Base-by-base conservation (phyloP, 2,797 vertebrate species). In the Ataeniobius toweri region DNA sequence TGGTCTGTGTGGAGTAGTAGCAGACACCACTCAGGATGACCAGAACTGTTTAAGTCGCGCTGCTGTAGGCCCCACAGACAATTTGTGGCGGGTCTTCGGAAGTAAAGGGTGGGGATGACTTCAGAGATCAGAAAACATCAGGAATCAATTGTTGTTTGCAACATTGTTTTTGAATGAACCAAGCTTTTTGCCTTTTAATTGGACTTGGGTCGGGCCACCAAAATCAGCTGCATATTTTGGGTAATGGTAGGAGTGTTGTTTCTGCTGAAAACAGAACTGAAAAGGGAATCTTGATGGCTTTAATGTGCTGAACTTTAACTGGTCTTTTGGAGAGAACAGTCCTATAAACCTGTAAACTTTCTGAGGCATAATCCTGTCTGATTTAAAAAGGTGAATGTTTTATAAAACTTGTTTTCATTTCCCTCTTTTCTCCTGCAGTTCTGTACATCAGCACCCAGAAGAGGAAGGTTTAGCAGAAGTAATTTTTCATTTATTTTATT, bases 381-480 rank as follows among this genome's bases (percentile, higher is more conserved):
- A 46, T 69, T 2, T 24, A 24, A 24, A 67, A 39, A 22, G 4
- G 1, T 22, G 5, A 69, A 46, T 14, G 24, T 46, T 67, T 46
- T 69, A 13, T 12, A 69, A 46, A 75, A 18, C 39, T 24, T 6
- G 36, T 4, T 24, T 65, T 63, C 24, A 13, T 28, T n/a, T 44
- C 6, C 0, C 75, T 56, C 73, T 73, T 85, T 71, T 63, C 31
- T 65, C 72, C 26, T 28, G 83, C 94, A 99, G 98, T 99, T 83
- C 94, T 99, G 59, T 99, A 99, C 94, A 99, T 99, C 95, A 99
- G 98, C 94, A 99, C 98, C 68, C 98, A 99, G 97, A 99, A 99
- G 97, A 99, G 98, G 91, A 98, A 99, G 92, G 97, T 98, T 94
- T 99, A 95, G 96, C 89, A 88, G 85, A 84, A 67, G 80, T 24